Percentiles rank a stretch among this genome's conserved stretches.
Conservation (phyloP, 1,140 invertebrate genomes). For the Hypsibius dujardini region DNA sequence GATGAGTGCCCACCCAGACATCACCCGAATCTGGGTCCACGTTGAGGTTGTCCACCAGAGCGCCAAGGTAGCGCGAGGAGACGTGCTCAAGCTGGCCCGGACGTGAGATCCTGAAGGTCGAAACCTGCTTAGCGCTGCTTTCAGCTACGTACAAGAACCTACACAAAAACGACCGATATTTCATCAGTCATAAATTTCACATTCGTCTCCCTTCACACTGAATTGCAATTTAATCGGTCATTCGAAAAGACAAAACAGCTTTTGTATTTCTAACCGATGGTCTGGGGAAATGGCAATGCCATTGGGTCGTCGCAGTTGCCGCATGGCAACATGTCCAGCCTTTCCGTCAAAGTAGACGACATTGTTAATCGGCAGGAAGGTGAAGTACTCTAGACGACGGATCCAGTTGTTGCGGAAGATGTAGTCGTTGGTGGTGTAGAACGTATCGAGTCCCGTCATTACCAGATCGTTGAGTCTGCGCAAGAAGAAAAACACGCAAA, state of each 20-base stretch:
- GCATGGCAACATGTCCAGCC: background rate
- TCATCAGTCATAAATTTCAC: background rate
- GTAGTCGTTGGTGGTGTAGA: constrained; percentile 6
- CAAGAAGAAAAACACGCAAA: too few relatives aligned
- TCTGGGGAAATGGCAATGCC: constrained; percentile 4
- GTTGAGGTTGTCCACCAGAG: constrained; percentile 11
- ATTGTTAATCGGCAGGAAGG: background rate
- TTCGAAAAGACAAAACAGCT: too few relatives aligned
- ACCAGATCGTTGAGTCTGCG: constrained; percentile 13
- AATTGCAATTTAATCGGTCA: too few relatives aligned
- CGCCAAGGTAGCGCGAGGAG: background rate
- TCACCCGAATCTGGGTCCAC: background rate
- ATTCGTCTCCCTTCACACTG: too few relatives aligned
- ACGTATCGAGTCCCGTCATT: background rate
- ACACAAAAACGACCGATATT: background rate
- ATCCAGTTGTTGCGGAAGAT: background rate
- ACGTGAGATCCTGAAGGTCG: background rate
- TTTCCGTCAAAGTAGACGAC: background rate
- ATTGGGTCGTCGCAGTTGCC: background rate
- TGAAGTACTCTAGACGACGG: background rate
- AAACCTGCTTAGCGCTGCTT: background rate
- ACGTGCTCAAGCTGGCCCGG: background rate
- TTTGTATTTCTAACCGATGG: background rate
- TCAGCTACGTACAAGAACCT: constrained; percentile 9
- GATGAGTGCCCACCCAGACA: constrained; percentile 1